These are phyloP conservation scores for Drosophila arizonae DNA, from an alignment of 1,140 invertebrate genomes.

Conservation along the genomic window DNA sequence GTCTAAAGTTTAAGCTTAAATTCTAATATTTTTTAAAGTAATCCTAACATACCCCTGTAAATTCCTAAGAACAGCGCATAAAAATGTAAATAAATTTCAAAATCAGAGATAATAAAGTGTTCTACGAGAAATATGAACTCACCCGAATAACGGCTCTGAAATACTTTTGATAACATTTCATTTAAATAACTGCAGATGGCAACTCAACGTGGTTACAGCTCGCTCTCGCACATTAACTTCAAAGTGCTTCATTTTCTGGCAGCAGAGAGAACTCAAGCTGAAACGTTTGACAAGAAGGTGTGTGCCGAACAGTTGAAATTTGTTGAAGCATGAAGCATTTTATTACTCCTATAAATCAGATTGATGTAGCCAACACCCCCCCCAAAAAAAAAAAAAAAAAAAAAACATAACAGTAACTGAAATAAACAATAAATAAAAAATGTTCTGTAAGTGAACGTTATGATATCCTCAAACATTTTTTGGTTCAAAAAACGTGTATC, in stretches of 20 bases:
- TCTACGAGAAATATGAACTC: neutral
- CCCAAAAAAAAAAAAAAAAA: slow-evolving; percentile 10
- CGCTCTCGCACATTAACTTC: neutral
- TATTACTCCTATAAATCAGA: slow-evolving; percentile 72
- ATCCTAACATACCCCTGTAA: too few species aligned
- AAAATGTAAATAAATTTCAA: slow-evolving; percentile 17
- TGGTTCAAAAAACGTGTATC: neutral
- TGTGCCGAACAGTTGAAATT: slow-evolving; percentile 44
- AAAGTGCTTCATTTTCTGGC: slow-evolving; percentile 22
- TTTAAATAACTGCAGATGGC: slow-evolving; percentile 29
- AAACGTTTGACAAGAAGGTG: slow-evolving; percentile 42
- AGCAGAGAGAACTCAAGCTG: neutral
- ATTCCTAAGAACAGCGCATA: neutral
- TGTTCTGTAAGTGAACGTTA: neutral
- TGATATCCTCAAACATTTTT: neutral
- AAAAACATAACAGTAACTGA: neutral
- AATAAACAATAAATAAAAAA: slow-evolving; percentile 26
- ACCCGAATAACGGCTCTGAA: slow-evolving; percentile 17
- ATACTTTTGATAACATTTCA: slow-evolving; percentile 16
- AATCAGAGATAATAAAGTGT: slow-evolving; percentile 6
- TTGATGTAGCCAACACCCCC: slow-evolving; percentile 42
- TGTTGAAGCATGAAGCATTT: slow-evolving; percentile 65
- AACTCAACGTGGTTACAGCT: slow-evolving; percentile 12
- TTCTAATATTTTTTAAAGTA: too few species aligned
- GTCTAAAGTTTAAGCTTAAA: too few species aligned